Evolutionary conservation across 2,113 vertebrate species (phyloP), one percentile per base, ranked within the genome.

Genomic region (Caretta caretta): DNA sequence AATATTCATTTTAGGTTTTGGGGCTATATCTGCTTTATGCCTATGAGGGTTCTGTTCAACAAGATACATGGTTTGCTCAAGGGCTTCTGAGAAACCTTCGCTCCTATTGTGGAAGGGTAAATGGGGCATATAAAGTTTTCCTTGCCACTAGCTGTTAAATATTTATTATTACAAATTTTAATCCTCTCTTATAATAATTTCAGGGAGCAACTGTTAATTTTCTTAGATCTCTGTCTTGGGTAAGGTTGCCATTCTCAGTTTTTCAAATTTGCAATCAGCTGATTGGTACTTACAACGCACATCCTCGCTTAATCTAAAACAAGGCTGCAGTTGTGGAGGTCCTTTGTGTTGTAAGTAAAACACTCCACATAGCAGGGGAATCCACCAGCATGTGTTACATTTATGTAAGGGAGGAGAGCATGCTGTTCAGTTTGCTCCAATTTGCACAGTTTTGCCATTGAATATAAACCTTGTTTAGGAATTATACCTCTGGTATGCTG

Each of bases 281-380:
- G 96, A 96, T 93, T 97, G 96, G 95, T 96, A 97, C 87, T 89
- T 90, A 93, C 96, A 97, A 96, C 93, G 87, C 97, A 95, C 96
- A 89, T 96, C 95, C 93, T 97, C 96, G 94, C 96, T 97, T 97
- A 97, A 97, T 90, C 96, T 94, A 94, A 97, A 96, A 93, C 97
- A 94, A 98, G 96, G 95, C 97, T 97, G 95, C 95, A 97, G 84
- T 88, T 96, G 94, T 97, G 96, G 96, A 97, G 94, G 96, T 96
- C 95, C 97, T 98, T 95, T 97, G 96, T 97, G 31, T 97, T 98
- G 97, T 98, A 97, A 98, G 97, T 98, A 98, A 97, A 94, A 88
- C 89, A 20, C 22, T 96, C 89, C 25, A 0, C 87, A 97, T 69
- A 97, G 89, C 95, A 97, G 96, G 97, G 96, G 94, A 97, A 92